phyloP scores from a whole-genome alignment of 2,888 invertebrate species.

The Cosmia trapezina region DNA sequence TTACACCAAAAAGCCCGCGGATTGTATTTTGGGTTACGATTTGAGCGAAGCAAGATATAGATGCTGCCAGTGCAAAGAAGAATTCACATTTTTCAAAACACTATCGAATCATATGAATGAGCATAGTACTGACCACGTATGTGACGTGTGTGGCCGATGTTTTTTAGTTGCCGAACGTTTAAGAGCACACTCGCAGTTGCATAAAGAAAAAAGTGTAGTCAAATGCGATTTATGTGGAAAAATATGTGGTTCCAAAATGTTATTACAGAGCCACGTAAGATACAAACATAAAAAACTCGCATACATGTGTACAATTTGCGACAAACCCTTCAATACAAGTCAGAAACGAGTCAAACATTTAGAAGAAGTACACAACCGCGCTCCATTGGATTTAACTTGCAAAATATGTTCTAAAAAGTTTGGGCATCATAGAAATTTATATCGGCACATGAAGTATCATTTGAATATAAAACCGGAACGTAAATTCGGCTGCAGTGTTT shows the following conservation, averaged over 20 bases:
- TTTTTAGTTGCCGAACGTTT: constrained; percentile 71
- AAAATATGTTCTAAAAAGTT: constrained; percentile 62
- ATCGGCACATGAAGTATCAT: constrained; percentile 59
- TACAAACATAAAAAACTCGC: constrained; percentile 73
- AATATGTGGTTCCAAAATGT: constrained; percentile 45
- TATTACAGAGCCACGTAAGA: constrained; percentile 66
- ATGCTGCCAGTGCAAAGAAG: constrained; percentile 69
- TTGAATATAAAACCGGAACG: constrained; percentile 42
- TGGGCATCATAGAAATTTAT: constrained; percentile 42
- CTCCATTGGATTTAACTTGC: constrained; percentile 58
- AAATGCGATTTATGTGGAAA: constrained; percentile 62
- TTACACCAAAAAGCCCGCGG: constrained; percentile 52
- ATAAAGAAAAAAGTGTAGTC: constrained; percentile 35
- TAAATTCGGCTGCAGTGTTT: constrained; percentile 50
- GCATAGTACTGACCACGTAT: constrained; percentile 81
- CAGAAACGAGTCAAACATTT: constrained; percentile 53
- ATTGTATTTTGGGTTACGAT: constrained; percentile 63
- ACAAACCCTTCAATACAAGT: constrained; percentile 47
- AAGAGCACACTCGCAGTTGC: constrained; percentile 53
- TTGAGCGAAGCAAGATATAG: constrained; percentile 58
- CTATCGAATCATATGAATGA: constrained; percentile 82
- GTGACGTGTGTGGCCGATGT: constrained; percentile 82
- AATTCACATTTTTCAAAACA: constrained; percentile 76
- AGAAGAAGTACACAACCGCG: constrained; percentile 59
- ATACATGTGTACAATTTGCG: constrained; percentile 62